Conservation (phyloP, 2,113 vertebrate genomes). For the Willisornis vidua region DNA sequence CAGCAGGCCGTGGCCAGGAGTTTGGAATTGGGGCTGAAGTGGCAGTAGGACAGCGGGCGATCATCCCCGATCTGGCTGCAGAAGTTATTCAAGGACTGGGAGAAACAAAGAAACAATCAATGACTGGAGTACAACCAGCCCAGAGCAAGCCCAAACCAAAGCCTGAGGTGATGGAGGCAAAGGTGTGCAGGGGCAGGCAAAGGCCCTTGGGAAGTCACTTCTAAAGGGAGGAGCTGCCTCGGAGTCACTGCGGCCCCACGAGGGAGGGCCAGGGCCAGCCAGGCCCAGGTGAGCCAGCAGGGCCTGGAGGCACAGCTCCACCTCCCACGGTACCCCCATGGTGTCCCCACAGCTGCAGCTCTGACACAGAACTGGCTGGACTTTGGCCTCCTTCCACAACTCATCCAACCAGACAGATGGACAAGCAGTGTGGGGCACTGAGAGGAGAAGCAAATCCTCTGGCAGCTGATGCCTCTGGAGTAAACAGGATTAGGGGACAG, state of each 20-base stretch:
- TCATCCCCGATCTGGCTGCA: conserved; percentile 99
- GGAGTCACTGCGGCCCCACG: not conserved
- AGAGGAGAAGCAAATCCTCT: not conserved
- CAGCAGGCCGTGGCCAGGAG: conserved; percentile 93
- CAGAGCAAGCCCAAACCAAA: not conserved
- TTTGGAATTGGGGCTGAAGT: conserved; percentile 95
- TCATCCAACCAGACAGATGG: not conserved
- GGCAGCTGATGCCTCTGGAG: not conserved
- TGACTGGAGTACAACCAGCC: not conserved
- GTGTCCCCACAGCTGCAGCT: not conserved
- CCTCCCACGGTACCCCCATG: not conserved
- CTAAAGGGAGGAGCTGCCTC: not conserved
- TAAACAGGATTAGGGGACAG: not conserved
- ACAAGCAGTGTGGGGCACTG: not conserved
- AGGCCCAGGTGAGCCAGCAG: not conserved
- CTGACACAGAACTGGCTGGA: not conserved
- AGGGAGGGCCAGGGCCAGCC: not conserved
- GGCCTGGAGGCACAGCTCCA: not conserved
- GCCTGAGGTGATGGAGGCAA: not conserved
- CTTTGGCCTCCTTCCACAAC: not conserved
- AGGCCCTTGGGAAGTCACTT: not conserved
- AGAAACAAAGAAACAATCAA: not conserved
- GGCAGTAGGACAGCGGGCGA: conserved; percentile 95
- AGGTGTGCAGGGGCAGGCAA: not conserved
- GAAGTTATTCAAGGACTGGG: conserved; percentile 96